Base-by-base conservation (phyloP, 2,888 invertebrate species). In the Microdon myrmicae region DNA sequence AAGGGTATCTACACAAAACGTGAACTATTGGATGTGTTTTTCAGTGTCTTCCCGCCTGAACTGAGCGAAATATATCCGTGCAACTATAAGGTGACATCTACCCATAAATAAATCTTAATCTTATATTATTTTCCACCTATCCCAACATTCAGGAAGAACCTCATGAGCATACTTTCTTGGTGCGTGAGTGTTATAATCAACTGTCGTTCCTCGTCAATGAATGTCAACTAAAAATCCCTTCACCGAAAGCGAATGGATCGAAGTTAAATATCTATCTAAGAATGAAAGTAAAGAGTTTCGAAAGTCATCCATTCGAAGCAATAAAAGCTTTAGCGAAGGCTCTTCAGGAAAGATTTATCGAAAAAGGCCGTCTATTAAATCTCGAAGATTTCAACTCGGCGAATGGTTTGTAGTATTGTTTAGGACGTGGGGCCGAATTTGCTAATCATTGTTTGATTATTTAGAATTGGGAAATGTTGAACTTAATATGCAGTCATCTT, bases 11-110 rank as follows among this genome's bases (percentile, higher is more conserved):
- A 59, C 7, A 31, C 34, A 1, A 74, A 75, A 49, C 71, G 71
- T 2, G 55, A 69, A 54, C 54, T 77, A 2, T 69, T 78, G 39
- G 73, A 75, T 38, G 73, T 69, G 10, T 73, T 77, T 22, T 77
- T 75, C 26, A 67, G 73, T 7, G 60, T 69, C 0, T 48, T 75
- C 2, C 69, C 73, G n/a, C 59, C 68, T 0, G 51, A 44, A 2
- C 31, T 70, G 1, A 68, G 71, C 22, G 75, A 75, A 23, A 69
- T 77, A 5, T 77, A 75, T 71, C 77, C 78, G 1, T 78, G 78
- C 41, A 75, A 78, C 54, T 76, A 78, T 45, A 73, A 73, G 68
- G 77, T 77, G 55, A 67, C 44, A 3, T 6, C 0, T 1, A n/a
- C n/a, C n/a, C n/a, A n/a, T n/a, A n/a, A n/a, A n/a, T n/a, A n/a